Percentiles rank a stretch among this genome's conserved stretches.
These are phyloP conservation scores for Lithosia quadra DNA, from an alignment of 2,888 invertebrate genomes.

Conservation along the genomic window DNA sequence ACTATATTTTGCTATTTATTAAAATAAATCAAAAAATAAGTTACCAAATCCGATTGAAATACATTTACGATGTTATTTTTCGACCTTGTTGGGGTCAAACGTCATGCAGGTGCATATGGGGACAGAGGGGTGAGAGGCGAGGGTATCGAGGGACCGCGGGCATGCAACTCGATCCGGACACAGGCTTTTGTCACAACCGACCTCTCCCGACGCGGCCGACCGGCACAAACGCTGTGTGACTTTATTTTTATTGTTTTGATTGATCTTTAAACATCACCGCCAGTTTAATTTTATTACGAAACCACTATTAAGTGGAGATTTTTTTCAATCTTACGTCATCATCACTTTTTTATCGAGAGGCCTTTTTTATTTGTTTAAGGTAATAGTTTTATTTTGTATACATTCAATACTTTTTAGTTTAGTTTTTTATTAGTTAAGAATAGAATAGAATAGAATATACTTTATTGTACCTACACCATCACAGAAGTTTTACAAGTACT, in stretches of 20 bases:
- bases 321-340: not conserved
- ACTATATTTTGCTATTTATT: not conserved
- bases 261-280: slow-evolving; percentile 32
- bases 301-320: not conserved
- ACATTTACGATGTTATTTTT: slow-evolving; percentile 39
- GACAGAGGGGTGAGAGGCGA: slow-evolving; percentile 15
- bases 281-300: slow-evolving; percentile 23
- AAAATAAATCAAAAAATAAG: not conserved
- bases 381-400: not conserved
- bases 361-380: not conserved
- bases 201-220: slow-evolving; percentile 56
- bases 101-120: slow-evolving; percentile 44
- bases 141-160: slow-evolving; percentile 34
- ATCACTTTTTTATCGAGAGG: not conserved
- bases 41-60: slow-evolving; percentile 4
- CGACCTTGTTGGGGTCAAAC: slow-evolving; percentile 57
- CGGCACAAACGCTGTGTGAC: slow-evolving; percentile 67
- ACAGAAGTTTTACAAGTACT: too few relatives aligned
- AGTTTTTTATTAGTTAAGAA: too few relatives aligned
- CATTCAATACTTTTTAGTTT: not conserved
- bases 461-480: too few relatives aligned
- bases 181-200: slow-evolving; percentile 64
- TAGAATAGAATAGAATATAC: too few relatives aligned
- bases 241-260: slow-evolving; percentile 50
- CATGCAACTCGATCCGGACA: slow-evolving; percentile 63